These are phyloP conservation scores for Phrynosoma platyrhinos DNA, from an alignment of 2,113 vertebrate species.

Conservation along the genomic window DNA sequence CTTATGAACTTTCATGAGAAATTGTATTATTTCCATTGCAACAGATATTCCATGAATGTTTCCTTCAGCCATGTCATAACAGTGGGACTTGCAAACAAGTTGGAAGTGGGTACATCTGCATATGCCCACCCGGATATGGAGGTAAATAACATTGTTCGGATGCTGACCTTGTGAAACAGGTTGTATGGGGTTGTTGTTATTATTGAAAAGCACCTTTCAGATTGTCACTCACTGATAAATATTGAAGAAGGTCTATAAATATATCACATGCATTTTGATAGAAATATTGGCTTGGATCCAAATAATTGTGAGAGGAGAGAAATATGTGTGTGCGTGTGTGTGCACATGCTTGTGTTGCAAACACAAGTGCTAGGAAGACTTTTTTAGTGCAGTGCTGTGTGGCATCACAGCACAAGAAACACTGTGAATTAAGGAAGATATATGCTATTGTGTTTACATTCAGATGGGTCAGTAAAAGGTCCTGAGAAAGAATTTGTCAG, in stretches of 20 bases:
- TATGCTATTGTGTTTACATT: neutral
- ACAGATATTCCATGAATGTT: conserved; percentile 97
- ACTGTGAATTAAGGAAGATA: neutral
- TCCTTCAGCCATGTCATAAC: conserved; percentile 93
- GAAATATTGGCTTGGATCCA: neutral
- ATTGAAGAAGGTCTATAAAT: neutral
- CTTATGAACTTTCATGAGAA: conserved; percentile 6
- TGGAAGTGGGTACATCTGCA: conserved; percentile 91
- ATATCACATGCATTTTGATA: neutral
- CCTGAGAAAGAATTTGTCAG: neutral
- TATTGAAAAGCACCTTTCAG: neutral
- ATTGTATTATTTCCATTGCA: conserved; percentile 39
- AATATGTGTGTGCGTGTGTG: neutral
- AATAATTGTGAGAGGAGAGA: neutral
- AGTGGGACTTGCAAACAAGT: conserved; percentile 94
- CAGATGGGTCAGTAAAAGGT: neutral
- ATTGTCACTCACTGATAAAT: neutral
- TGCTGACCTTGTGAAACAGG: neutral
- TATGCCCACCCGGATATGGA: conserved; percentile 81
- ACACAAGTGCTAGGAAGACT: too few relatives aligned
- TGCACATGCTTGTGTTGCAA: neutral
- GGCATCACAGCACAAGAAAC: neutral
- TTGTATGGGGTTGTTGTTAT: neutral
- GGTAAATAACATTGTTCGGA: conserved; percentile 62
- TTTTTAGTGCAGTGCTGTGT: neutral